Conservation (phyloP, 1,140 invertebrate species). For the Telenomus remus region DNA sequence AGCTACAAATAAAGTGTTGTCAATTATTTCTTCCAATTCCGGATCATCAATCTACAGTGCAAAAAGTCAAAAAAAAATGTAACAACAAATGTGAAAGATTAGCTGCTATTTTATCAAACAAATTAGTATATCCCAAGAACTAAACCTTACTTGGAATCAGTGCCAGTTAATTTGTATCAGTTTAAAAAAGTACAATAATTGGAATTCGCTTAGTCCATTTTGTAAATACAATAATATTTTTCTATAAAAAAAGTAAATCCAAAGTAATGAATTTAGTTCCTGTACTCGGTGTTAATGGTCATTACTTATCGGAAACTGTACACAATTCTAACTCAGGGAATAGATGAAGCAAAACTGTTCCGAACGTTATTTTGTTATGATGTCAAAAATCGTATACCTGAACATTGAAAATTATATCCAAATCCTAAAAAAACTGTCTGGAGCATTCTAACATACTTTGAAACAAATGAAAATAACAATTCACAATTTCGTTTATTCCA, state of each 20-base stretch:
- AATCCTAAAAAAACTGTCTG: no score
- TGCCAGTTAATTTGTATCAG: neutral
- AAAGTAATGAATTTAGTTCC: slow-evolving; percentile 50
- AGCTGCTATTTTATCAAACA: neutral
- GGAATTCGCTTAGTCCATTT: neutral
- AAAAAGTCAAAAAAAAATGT: slow-evolving; percentile 28
- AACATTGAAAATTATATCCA: no score
- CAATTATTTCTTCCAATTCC: slow-evolving; percentile 65
- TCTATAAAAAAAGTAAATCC: slow-evolving; percentile 23
- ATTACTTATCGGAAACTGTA: neutral
- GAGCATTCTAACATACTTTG: no score
- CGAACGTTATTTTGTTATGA: neutral
- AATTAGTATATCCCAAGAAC: slow-evolving; percentile 51
- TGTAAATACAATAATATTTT: neutral
- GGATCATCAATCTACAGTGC: slow-evolving; percentile 52
- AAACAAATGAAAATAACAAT: no score
- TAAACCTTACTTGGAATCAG: slow-evolving; percentile 51
- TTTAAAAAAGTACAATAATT: slow-evolving; percentile 1
- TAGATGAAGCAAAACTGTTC: no score
- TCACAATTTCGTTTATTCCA: no score
- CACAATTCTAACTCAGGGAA: no score
- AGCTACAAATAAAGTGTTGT: slow-evolving; percentile 62
- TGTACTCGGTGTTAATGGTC: slow-evolving; percentile 27
- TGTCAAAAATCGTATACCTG: no score
- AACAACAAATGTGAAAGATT: neutral